Base-by-base conservation (phyloP, 2,888 invertebrate species). In the Rapana venosa region DNA sequence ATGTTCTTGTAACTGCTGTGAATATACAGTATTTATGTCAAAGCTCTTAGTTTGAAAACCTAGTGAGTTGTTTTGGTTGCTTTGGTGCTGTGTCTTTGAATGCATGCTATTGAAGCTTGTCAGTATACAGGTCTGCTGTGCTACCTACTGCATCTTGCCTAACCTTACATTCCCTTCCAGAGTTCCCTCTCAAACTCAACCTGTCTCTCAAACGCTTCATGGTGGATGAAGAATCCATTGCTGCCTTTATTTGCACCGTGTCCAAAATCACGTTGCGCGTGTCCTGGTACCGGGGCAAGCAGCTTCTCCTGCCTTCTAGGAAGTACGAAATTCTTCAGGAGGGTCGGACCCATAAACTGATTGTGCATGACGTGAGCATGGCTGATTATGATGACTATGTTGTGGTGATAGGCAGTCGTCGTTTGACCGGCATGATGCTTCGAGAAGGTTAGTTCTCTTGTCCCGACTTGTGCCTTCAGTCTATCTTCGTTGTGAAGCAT, bases 401-500 rank as follows among this genome's bases (percentile, higher is more conserved):
- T 0, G 98, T 98, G 94, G 97, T 97, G 96, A 96, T 97, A 81
- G 96, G 96, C 87, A 93, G 94, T 87, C 92, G 92, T 56, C 91
- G 92, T 89, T 92, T 93, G 92, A 90, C 92, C 79, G 92, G 92
- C 79, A 90, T 90, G 30, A 90, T 91, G 32, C 88, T 91, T 13
- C 84, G 74, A 30, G 91, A 92, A 94, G 94, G 94, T 94, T 93
- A 90, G 94, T 94, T 17, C 66, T 79, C 58, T 74, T 89, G 36
- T 90, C 32, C 85, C 36, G 26, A 0, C 36, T 17, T 87, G 32
- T 87, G 32, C 20, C 30, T 81, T 81, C 61, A 5, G 15, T 86
- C 22, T 89, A 13, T 26, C 35, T 85, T n/a, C 22, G 11, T 47
- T 88, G 36, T 84, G 47, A 8, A 47, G 47, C 35, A 74, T 87